These are phyloP conservation scores for Heliconius hermathena DNA, from an alignment of 1,140 invertebrate genomes.

Conservation along the genomic window DNA sequence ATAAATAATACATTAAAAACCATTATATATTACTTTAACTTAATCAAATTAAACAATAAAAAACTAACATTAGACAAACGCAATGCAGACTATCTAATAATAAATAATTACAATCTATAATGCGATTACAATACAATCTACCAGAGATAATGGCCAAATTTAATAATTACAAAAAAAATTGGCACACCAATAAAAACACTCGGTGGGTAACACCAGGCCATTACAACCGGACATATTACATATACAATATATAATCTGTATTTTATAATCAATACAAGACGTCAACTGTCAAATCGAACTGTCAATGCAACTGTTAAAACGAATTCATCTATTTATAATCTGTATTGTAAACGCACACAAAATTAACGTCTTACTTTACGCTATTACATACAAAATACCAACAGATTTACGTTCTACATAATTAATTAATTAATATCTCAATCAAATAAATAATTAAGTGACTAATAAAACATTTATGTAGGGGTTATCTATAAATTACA, in stretches of 20 bases:
- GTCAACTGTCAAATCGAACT: background rate
- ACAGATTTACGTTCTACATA: constrained; percentile 9
- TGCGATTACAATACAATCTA: constrained; percentile 66
- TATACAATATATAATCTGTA: constrained; percentile 23
- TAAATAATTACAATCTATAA: constrained; percentile 66
- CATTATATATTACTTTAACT: background rate
- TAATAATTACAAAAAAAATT: constrained; percentile 37
- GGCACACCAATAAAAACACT: constrained; percentile 48
- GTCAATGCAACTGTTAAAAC: background rate
- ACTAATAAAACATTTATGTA: constrained; percentile 60
- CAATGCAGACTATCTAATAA: constrained; percentile 61
- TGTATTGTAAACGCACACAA: constrained; percentile 8
- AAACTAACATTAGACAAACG: constrained; percentile 43
- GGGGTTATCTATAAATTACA: too few species aligned
- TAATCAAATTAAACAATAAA: background rate
- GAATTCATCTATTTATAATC: background rate
- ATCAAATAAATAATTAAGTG: constrained; percentile 71
- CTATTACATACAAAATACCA: constrained; percentile 9
- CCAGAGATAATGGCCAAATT: constrained; percentile 40
- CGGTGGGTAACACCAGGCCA: constrained; percentile 46
- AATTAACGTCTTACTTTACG: background rate
- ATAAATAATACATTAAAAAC: background rate
- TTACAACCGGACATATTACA: constrained; percentile 21
- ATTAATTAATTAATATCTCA: constrained; percentile 15
- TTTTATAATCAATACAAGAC: background rate